phyloP scores from a whole-genome alignment of 2,888 invertebrate species.

The Ormyrus rosae region DNA sequence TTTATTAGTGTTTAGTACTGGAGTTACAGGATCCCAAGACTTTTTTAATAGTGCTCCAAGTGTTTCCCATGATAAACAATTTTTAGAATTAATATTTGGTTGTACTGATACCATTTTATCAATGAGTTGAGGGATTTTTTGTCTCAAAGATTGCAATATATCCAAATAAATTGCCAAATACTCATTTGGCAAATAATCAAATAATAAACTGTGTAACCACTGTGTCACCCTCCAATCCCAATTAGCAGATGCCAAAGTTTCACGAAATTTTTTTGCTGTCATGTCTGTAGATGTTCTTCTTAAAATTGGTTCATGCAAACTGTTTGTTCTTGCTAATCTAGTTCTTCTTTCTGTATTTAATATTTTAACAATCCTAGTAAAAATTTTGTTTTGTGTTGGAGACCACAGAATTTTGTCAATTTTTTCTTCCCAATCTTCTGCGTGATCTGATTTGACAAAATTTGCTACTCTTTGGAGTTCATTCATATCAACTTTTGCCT shows the following conservation, averaged over 20 bases:
- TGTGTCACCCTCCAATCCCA: conserved; percentile 86
- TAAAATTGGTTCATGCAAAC: conserved; percentile 82
- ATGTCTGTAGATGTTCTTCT: conserved; percentile 84
- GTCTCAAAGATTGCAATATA: conserved; percentile 83
- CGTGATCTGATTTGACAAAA: conserved; percentile 78
- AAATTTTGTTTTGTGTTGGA: conserved; percentile 81
- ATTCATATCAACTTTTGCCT: conserved; percentile 82
- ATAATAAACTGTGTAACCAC: conserved; percentile 86
- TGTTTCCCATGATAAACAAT: conserved; percentile 80
- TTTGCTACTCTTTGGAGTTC: conserved; percentile 83
- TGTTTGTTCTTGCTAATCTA: conserved; percentile 80
- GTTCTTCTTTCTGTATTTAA: conserved; percentile 82
- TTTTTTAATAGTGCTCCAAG: conserved; percentile 82
- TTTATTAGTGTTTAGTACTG: conserved; percentile 79
- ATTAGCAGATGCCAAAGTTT: conserved; percentile 82
- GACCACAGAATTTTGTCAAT: conserved; percentile 81
- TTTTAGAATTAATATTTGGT: conserved; percentile 76
- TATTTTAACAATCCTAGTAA: conserved; percentile 81
- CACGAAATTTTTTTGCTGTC: conserved; percentile 82
- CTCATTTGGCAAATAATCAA: conserved; percentile 82
- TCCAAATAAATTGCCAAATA: conserved; percentile 87
- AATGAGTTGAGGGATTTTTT: conserved; percentile 83
- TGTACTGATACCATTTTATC: conserved; percentile 83
- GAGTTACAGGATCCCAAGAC: conserved; percentile 85
- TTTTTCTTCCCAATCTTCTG: conserved; percentile 83